Evolutionary conservation across 2,113 vertebrate species (phyloP).

Genomic region (Microcebus lehilahytsara): DNA sequence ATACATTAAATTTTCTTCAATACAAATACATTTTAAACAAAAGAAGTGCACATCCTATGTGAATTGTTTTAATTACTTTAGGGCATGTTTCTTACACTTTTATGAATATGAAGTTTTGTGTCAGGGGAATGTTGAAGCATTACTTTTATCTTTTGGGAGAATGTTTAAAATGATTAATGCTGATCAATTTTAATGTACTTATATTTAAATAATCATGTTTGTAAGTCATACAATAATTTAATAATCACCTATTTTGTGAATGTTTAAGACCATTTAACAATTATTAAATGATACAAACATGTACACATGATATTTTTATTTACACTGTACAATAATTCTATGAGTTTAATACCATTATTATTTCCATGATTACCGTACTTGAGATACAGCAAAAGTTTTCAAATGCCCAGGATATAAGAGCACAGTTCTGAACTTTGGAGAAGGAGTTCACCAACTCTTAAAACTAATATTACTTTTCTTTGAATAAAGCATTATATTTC

Average conservation of each 20-base stretch:
- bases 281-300: background rate
- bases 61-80: background rate
- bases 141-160: background rate
- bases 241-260: background rate
- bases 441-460: background rate
- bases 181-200: background rate
- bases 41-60: background rate
- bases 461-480: background rate
- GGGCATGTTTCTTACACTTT: background rate
- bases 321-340: background rate
- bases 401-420: rapidly evolving
- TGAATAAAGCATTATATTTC: background rate
- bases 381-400: background rate
- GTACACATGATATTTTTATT: background rate
- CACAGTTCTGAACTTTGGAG: background rate
- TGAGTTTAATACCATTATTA: background rate
- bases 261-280: background rate
- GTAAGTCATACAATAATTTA: background rate
- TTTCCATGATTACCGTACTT: background rate
- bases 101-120: background rate
- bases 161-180: background rate
- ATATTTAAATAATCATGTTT: background rate
- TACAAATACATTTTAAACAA: background rate
- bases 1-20: background rate
- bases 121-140: background rate